Evolutionary conservation across 2,797 vertebrate species (phyloP).

Genomic region (Antennarius maculatus): DNA sequence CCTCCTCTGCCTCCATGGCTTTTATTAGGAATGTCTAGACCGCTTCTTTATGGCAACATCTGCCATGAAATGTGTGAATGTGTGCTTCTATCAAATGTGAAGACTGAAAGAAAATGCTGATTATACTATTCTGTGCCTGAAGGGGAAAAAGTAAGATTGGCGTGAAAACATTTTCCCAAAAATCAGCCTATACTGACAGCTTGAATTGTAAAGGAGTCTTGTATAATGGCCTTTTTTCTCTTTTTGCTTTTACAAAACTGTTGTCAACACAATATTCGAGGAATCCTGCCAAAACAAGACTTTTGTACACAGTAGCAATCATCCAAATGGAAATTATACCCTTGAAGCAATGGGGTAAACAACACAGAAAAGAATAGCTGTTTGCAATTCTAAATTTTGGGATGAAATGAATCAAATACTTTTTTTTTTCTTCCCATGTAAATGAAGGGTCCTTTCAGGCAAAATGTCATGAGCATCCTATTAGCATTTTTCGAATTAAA

Average conservation of each 20-base stretch:
- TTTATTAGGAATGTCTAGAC: constrained; percentile 60
- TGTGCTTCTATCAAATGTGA: constrained; percentile 56
- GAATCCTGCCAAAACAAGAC: constrained; percentile 29
- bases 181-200: constrained; percentile 45
- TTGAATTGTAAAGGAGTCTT: constrained; percentile 48
- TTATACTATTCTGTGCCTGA: constrained; percentile 47
- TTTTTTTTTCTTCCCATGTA: constrained; percentile 9
- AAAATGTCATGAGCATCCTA: constrained; percentile 19
- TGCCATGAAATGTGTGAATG: constrained; percentile 60
- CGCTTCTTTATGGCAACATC: constrained; percentile 50
- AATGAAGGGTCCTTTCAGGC: constrained; percentile 14
- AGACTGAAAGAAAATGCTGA: constrained; percentile 55
- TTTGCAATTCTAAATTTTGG: constrained; percentile 20
- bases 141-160: constrained; percentile 43
- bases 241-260: constrained; percentile 33
- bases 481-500: constrained; percentile 25
- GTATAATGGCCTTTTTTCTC: constrained; percentile 25
- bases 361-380: constrained; percentile 37
- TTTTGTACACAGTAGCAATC: constrained; percentile 45
- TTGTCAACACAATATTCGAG: constrained; percentile 27
- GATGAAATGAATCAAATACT: constrained; percentile 22
- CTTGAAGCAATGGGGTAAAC: constrained; percentile 52
- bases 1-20: constrained; percentile 48
- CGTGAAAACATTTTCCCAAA: constrained; percentile 57
- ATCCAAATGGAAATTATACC: constrained; percentile 61